phyloP scores from a whole-genome alignment of 2,113 vertebrate genomes.

The Alaudala cheleensis region DNA sequence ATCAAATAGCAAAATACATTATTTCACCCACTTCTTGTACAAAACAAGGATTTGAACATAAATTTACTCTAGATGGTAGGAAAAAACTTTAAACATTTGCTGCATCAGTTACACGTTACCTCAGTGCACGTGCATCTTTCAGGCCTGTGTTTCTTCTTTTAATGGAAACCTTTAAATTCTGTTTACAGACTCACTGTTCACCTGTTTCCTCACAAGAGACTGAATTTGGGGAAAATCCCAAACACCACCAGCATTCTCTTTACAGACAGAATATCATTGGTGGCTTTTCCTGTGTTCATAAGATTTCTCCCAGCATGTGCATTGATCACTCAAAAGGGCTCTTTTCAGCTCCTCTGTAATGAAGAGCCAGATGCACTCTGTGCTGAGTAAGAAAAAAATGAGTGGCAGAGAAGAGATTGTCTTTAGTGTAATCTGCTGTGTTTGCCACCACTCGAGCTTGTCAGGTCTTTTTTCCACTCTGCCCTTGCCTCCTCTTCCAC shows the following conservation, averaged over 20 bases:
- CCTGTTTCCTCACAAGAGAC: not conserved
- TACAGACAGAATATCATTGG: not conserved
- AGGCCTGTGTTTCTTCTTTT: not conserved
- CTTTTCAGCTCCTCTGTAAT: not conserved
- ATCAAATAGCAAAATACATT: not conserved
- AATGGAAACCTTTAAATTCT: not conserved
- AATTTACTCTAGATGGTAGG: not conserved
- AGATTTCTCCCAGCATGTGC: not conserved
- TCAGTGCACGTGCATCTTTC: fast-evolving
- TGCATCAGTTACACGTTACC: not conserved
- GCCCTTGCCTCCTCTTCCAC: not conserved
- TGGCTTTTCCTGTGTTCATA: not conserved
- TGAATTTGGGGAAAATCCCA: not conserved
- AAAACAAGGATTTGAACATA: not conserved
- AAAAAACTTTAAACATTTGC: not conserved
- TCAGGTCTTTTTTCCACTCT: not conserved
- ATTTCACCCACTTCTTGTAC: not conserved
- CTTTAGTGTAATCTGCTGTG: not conserved
- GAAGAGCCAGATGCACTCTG: not conserved
- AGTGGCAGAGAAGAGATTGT: not conserved
- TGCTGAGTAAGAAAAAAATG: not conserved
- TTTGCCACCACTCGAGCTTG: not conserved
- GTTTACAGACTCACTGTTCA: not conserved
- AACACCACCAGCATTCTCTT: not conserved
- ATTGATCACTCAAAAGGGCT: not conserved